Evolutionary conservation across 2,888 invertebrate genomes (phyloP).

Genomic region (Spialia ferax): DNA sequence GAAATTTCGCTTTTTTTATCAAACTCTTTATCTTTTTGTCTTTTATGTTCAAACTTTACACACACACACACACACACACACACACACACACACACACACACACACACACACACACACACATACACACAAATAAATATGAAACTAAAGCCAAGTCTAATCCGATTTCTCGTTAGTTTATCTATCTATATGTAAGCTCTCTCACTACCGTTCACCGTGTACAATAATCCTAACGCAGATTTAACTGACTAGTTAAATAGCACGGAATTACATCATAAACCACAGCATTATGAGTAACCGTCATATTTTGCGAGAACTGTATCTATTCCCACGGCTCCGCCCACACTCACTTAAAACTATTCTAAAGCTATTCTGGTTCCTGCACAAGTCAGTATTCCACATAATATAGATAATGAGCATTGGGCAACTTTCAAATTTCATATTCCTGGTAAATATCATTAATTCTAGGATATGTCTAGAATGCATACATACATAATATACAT

Average conservation of each 20-base stretch:
- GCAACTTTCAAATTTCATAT: constrained; percentile 31
- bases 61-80: no score
- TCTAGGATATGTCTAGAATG: neutral
- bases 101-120: no score
- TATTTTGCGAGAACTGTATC: constrained; percentile 41
- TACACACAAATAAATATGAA: neutral
- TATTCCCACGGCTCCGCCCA: constrained; percentile 48
- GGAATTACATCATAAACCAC: constrained; percentile 30
- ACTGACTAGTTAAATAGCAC: constrained; percentile 30
- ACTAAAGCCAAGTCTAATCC: neutral
- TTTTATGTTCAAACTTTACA: no score
- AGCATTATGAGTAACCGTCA: constrained; percentile 37
- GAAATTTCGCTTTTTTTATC: no score
- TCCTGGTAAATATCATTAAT: constrained; percentile 17
- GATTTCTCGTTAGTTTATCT: neutral
- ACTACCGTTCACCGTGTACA: neutral
- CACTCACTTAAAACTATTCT: constrained; percentile 40
- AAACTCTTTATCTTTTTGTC: no score
- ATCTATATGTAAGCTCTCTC: neutral
- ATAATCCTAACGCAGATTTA: constrained; percentile 13
- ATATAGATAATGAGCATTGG: constrained; percentile 29
- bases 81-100: no score
- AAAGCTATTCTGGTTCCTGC: constrained; percentile 37
- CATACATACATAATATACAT: no score
- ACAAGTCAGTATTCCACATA: constrained; percentile 35